Evolutionary conservation across 1,140 invertebrate genomes (phyloP), one percentile per base, ranked within the genome.

Genomic region (Phymorhynchus buccinoides): DNA sequence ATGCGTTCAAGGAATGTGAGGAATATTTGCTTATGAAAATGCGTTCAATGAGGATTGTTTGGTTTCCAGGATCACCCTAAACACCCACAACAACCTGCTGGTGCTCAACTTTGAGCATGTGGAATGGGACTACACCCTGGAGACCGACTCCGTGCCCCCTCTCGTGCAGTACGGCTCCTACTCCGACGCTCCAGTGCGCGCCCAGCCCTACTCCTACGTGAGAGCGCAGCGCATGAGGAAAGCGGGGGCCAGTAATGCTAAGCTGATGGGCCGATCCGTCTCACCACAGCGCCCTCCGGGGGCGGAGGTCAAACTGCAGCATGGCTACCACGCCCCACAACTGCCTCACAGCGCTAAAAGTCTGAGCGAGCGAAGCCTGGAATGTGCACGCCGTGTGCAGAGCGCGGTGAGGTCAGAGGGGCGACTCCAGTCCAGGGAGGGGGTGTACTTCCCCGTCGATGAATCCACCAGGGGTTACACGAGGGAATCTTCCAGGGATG

Each of bases 81-180:
- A 94, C 83, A 94, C 93, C 12, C 84, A 90, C 35, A 89, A 87
- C 80, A 93, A 92, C 80, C 79, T 94, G 71, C 87, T 94, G 66
- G 89, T 93, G 84, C 86, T 94, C 83, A 92, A 91, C 81, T 94
- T 94, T 90, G 93, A 94, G 84, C 86, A 88, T 75, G 89, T 93
- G 0, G 89, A 91, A 44, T 94, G 91, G 90, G 91, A 93, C 86
- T 94, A 94, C 86, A 91, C 86, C 22, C 84, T 92, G 41, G 90
- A 90, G 44, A 90, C 90, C 42, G 92, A 93, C 87, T 91, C 92
- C 82, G 88, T 93, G 22, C 90, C 91, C 30, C 89, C 93, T 0
- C 83, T 92, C 0, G 89, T 92, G 9, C 89, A 92, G 86, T 92
- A 92, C 85, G 88, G 89, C 3, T 91, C 89, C 6, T 92, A 92